These are phyloP conservation scores for Mantis religiosa DNA, from an alignment of 2,888 invertebrate species.

Conservation along the genomic window DNA sequence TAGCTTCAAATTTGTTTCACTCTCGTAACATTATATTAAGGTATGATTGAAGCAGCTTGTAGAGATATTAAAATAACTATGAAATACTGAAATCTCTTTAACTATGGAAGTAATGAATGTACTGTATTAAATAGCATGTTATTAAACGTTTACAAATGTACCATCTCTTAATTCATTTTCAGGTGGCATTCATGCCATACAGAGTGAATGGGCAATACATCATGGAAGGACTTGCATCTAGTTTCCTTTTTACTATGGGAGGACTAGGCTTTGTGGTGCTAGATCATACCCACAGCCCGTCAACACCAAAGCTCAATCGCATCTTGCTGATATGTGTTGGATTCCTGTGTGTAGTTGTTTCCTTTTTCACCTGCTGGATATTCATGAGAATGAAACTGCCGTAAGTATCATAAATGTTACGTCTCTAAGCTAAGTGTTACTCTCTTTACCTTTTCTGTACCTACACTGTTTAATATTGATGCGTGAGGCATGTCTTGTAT, in stretches of 20 bases:
- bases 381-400: conserved; percentile 99
- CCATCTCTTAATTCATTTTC: conserved; percentile 34
- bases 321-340: conserved; percentile 86
- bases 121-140: neutral
- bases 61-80: too few species aligned
- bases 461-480: too few species aligned
- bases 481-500: too few species aligned
- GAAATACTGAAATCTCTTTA: too few species aligned
- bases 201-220: conserved; percentile 98
- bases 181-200: conserved; percentile 97
- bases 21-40: too few species aligned
- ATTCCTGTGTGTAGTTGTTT: conserved; percentile 86
- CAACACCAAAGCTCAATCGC: conserved; percentile 85
- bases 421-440: too few species aligned
- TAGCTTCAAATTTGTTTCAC: too few species aligned
- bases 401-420: conserved; percentile 40
- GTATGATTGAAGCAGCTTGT: too few species aligned
- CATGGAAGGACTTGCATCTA: conserved; percentile 97
- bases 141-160: neutral
- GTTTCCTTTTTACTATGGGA: conserved; percentile 94
- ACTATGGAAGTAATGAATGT: too few species aligned
- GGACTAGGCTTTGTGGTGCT: conserved; percentile 94
- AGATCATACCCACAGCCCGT: conserved; percentile 88
- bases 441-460: too few species aligned
- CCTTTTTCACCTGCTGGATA: conserved; percentile 93